These are phyloP conservation scores for Centropristis striata DNA, from an alignment of 2,113 vertebrate genomes.

Conservation along the genomic window DNA sequence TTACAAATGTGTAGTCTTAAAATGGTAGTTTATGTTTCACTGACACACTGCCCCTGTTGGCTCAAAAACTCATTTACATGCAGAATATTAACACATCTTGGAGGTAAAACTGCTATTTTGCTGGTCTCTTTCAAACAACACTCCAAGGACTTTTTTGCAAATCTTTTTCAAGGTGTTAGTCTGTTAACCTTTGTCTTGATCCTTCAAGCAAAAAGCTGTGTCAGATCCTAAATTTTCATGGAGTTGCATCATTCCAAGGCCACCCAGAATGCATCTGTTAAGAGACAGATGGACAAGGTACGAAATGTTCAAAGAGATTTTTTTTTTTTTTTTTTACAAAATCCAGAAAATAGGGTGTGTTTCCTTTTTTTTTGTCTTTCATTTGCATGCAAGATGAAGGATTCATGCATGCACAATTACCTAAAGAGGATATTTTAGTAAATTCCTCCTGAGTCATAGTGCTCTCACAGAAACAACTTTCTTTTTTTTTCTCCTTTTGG, in stretches of 20 bases:
- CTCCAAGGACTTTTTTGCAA: not conserved
- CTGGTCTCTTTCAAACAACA: not conserved
- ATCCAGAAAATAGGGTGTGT: not conserved
- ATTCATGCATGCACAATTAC: not conserved
- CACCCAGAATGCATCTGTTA: slow-evolving; percentile 33
- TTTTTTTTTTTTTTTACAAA: too few relatives aligned
- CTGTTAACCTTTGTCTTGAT: not conserved
- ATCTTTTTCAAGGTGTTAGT: not conserved
- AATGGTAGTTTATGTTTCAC: too few relatives aligned
- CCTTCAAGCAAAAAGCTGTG: not conserved
- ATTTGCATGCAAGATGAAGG: not conserved
- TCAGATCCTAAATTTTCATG: slow-evolving; percentile 5
- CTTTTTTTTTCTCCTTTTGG: not conserved
- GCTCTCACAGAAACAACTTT: slow-evolving; percentile 12
- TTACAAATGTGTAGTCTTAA: too few relatives aligned
- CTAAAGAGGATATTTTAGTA: slow-evolving; percentile 19
- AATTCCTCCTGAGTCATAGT: slow-evolving; percentile 31
- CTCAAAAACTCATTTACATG: not conserved
- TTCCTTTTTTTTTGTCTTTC: not conserved
- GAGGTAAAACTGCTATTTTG: not conserved
- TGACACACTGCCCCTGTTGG: slow-evolving; percentile 11
- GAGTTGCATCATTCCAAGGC: slow-evolving; percentile 15
- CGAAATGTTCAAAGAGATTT: slow-evolving; percentile 2
- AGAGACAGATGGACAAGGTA: slow-evolving; percentile 32
- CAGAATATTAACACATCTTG: not conserved